phyloP scores from a whole-genome alignment of 30 jellyfish, hydroid and myxozoan species.

The Calvadosia cruxmelitensis region DNA sequence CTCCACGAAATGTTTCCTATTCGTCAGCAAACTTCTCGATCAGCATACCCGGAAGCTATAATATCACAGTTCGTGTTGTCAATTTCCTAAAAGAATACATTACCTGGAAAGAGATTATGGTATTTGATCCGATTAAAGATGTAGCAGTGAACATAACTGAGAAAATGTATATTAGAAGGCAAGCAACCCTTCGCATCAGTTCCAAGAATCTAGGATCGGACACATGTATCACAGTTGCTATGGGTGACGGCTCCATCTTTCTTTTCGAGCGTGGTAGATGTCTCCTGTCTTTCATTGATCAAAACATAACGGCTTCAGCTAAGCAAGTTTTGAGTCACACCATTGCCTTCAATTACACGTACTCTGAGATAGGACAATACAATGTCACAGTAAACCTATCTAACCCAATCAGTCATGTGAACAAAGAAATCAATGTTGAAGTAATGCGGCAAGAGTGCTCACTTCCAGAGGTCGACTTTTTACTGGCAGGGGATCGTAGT shows the following conservation, averaged over 20 bases:
- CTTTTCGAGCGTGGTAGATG: too few relatives aligned
- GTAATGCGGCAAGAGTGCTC: not conserved
- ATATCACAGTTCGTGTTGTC: constrained; percentile 27
- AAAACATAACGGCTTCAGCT: too few relatives aligned
- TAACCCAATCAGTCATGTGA: not conserved
- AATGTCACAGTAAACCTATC: not conserved
- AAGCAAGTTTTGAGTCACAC: too few relatives aligned
- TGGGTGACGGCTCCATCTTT: constrained; percentile 86
- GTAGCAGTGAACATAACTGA: constrained; percentile 23
- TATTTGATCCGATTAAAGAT: constrained; percentile 38
- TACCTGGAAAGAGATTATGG: constrained; percentile 9
- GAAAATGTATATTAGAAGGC: constrained; percentile 16
- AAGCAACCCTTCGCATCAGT: constrained; percentile 13
- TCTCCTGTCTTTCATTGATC: too few relatives aligned
- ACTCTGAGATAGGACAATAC: not conserved
- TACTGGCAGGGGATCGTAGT: not conserved
- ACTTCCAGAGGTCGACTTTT: not conserved
- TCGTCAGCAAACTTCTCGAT: constrained; percentile 12
- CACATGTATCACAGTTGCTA: constrained; percentile 37
- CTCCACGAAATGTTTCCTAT: constrained; percentile 7
- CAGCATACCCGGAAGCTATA: constrained; percentile 46
- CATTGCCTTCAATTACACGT: too few relatives aligned
- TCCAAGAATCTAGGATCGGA: constrained; percentile 50
- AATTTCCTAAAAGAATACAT: constrained; percentile 33
- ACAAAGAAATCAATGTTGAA: not conserved